A percentile compares a stretch with the other conserved stretches of the same genome.
phyloP scores from a whole-genome alignment of 37 sponge, comb jelly and placozoan species.

The Cladorhizidae sp. region DNA sequence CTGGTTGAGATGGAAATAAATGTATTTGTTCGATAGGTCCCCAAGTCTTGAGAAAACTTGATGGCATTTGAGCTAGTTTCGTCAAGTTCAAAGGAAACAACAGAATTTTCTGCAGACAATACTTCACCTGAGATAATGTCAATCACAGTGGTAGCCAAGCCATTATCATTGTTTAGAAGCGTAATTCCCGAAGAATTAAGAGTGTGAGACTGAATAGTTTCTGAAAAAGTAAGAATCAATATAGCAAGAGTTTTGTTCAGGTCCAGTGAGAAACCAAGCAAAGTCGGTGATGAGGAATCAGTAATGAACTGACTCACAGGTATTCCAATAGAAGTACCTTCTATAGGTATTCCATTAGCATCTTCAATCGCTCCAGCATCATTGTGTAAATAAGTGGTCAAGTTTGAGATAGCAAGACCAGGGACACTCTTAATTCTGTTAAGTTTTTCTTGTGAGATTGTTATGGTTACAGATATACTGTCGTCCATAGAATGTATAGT shows the following conservation, averaged over 20 bases:
- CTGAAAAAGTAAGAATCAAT: conserved; percentile 80
- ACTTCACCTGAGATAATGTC: conserved; percentile 34
- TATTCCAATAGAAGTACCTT: conserved; percentile 19
- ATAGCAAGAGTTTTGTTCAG: conserved; percentile 54
- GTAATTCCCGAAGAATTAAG: conserved; percentile 61
- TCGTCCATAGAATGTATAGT: conserved; percentile 23
- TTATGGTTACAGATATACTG: conserved; percentile 36
- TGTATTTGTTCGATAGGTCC: conserved; percentile 45
- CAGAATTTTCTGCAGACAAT: conserved; percentile 18
- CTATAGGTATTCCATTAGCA: conserved; percentile 54
- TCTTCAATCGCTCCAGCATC: conserved; percentile 52
- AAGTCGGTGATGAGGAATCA: conserved; percentile 64
- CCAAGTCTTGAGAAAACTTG: conserved; percentile 55
- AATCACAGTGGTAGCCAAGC: conserved; percentile 8
- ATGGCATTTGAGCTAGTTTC: conserved; percentile 67
- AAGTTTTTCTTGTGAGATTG: conserved; percentile 44
- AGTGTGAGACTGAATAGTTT: conserved; percentile 62
- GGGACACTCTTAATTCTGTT: conserved; percentile 67
- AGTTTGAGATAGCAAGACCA: conserved; percentile 68
- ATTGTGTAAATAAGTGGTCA: conserved; percentile 70
- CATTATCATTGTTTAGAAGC: conserved; percentile 55
- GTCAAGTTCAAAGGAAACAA: conserved; percentile 45
- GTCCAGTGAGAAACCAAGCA: conserved; percentile 61
- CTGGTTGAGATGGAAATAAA: conserved; percentile 59
- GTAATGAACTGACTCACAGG: conserved; percentile 44